Evolutionary conservation across 2,113 vertebrate species (phyloP).

Genomic region (Melospiza georgiana): DNA sequence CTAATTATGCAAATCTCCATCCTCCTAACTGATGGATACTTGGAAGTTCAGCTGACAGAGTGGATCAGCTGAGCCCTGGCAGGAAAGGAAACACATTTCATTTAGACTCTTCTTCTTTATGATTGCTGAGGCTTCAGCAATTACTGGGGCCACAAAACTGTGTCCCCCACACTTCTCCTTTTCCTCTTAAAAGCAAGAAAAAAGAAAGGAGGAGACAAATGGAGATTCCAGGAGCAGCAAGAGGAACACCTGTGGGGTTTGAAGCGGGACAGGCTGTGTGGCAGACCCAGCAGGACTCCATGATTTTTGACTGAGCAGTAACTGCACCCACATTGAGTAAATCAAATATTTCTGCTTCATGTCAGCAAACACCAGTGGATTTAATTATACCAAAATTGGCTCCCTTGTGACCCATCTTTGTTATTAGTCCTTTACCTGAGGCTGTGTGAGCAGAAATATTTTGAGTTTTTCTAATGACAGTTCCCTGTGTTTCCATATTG

Average conservation of each 20-base stretch:
- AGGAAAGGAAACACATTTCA: background rate
- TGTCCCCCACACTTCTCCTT: accelerated
- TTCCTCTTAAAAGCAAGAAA: background rate
- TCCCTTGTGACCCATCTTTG: background rate
- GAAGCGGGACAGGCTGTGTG: background rate
- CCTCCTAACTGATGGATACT: background rate
- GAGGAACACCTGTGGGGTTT: background rate
- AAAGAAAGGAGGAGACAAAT: background rate
- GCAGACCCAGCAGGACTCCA: background rate
- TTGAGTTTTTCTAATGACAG: background rate
- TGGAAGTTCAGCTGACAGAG: background rate
- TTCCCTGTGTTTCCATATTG: background rate
- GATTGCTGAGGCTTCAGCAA: background rate
- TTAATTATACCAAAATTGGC: background rate
- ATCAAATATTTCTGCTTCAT: background rate
- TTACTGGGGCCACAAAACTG: background rate
- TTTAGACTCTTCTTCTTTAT: background rate
- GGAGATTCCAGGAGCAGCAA: background rate
- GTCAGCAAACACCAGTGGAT: background rate
- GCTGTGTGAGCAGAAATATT: background rate
- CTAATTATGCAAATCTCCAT: conserved; percentile 53
- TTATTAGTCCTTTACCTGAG: background rate
- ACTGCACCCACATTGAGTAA: background rate
- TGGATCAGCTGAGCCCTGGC: background rate
- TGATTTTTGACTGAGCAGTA: background rate